Conservation (phyloP, 92 coral and sea anemone species). For the Porites rus region DNA sequence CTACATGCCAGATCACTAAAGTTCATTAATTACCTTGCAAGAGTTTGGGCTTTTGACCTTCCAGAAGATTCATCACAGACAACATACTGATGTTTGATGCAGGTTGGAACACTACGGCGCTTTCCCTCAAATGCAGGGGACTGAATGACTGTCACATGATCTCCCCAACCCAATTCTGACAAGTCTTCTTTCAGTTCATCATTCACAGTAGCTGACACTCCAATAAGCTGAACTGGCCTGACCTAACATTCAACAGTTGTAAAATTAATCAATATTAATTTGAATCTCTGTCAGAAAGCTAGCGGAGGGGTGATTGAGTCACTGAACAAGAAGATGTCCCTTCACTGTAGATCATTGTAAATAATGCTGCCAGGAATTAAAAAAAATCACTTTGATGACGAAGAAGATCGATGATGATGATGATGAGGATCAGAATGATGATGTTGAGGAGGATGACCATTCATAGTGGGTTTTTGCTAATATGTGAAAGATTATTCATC, state of each 20-base stretch:
- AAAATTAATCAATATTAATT: too few species aligned
- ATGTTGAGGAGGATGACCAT: too few species aligned
- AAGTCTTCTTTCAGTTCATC: slow-evolving; percentile 77
- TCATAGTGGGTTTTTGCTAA: too few species aligned
- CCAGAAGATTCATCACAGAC: slow-evolving; percentile 58
- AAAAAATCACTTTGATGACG: too few species aligned
- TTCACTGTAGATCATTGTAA: too few species aligned
- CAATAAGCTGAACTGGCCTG: slow-evolving; percentile 79
- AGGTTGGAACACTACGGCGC: slow-evolving; percentile 70
- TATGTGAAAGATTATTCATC: too few species aligned
- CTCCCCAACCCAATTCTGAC: slow-evolving; percentile 87
- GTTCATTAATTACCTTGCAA: slow-evolving; percentile 65
- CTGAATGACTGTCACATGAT: slow-evolving; percentile 82
- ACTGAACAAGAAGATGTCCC: too few species aligned
- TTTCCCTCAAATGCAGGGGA: slow-evolving; percentile 77
- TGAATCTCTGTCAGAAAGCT: too few species aligned
- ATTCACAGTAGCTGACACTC: slow-evolving; percentile 85
- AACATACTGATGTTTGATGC: slow-evolving; percentile 77
- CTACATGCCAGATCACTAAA: not conserved
- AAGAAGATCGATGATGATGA: too few species aligned
- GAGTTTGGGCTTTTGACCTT: slow-evolving; percentile 72
- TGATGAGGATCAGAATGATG: too few species aligned
- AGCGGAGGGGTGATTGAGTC: too few species aligned
- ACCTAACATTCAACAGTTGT: slow-evolving; percentile 40
- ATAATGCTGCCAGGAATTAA: too few species aligned